Conservation (phyloP, 1,140 invertebrate species). For the Polypedilum pembai region DNA sequence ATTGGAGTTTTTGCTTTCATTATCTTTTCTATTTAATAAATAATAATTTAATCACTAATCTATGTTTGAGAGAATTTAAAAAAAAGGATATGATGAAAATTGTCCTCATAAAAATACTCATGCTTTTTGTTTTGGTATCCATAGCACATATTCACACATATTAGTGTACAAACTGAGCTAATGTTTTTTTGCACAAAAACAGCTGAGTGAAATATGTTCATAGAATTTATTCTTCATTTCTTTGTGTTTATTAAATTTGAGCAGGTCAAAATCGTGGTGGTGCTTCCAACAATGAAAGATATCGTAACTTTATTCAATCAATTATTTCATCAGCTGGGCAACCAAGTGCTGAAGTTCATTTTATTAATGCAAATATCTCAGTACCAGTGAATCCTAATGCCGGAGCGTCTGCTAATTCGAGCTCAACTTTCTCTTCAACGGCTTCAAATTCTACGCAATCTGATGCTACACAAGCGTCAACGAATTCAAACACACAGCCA, state of each 20-base stretch:
- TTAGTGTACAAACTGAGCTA: background rate
- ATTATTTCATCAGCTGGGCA: background rate
- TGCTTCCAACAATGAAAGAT: background rate
- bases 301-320: constrained; percentile 16
- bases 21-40: background rate
- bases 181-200: background rate
- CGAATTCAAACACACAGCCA: constrained; percentile 54
- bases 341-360: constrained; percentile 9
- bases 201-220: background rate
- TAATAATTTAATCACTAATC: background rate
- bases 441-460: background rate
- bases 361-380: constrained; percentile 20
- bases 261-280: background rate
- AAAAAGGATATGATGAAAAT: background rate
- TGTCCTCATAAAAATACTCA: background rate
- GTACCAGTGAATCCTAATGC: background rate
- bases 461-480: constrained; percentile 29
- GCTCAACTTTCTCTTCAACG: background rate
- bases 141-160: background rate
- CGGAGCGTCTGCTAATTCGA: constrained; percentile 20
- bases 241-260: background rate
- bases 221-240: background rate
- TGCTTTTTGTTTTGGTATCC: background rate
- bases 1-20: background rate
- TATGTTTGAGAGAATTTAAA: background rate